Percentiles rank a stretch among this genome's conserved stretches.
Evolutionary conservation across 2,797 vertebrate species (phyloP).

Genomic region (Catharus ustulatus): DNA sequence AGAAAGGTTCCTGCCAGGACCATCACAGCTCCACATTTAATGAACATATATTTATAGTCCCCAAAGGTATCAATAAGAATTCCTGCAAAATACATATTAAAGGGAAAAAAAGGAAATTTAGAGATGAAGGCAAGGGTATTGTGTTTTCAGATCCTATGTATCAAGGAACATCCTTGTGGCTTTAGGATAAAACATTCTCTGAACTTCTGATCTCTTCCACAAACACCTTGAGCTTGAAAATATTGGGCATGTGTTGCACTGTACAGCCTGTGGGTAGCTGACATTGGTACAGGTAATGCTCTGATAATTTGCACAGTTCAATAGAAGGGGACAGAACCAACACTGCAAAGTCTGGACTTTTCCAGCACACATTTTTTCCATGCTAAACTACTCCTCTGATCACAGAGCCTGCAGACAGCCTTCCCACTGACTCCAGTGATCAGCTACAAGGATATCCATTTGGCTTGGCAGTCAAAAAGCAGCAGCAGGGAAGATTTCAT

Average conservation of each 20-base stretch:
- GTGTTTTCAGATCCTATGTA: neutral
- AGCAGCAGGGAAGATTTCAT: neutral
- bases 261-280: neutral
- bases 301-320: neutral
- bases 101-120: neutral
- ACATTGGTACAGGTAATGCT: neutral
- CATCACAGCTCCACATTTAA: slow-evolving; percentile 82
- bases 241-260: neutral
- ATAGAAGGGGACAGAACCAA: neutral
- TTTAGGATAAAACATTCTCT: neutral
- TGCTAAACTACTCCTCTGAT: neutral
- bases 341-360: neutral
- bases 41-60: slow-evolving; percentile 84
- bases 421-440: neutral
- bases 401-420: neutral
- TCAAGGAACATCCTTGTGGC: neutral
- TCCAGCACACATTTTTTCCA: neutral
- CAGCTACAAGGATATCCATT: neutral
- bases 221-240: neutral
- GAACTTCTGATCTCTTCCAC: neutral
- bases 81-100: slow-evolving; percentile 62
- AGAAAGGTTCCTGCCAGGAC: slow-evolving; percentile 81
- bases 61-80: slow-evolving; percentile 79
- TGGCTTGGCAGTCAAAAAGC: neutral
- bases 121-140: neutral